Evolutionary conservation across 2,113 vertebrate species (phyloP), one percentile per base, ranked within the genome.

Genomic region (Melanotaenia duboulayi): DNA sequence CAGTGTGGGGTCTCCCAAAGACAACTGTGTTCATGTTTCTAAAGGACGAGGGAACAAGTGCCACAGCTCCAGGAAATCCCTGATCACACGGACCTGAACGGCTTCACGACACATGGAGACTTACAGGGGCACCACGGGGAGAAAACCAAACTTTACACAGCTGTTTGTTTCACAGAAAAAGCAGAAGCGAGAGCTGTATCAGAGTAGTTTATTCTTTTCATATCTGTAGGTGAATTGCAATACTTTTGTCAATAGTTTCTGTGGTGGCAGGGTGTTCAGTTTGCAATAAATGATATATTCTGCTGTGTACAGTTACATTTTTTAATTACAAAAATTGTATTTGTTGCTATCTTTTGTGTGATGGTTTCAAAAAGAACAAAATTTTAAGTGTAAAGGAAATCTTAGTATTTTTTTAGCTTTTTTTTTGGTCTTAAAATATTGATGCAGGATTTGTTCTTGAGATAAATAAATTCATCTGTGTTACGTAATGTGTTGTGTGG

Each of bases 271-370:
- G 91, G 84, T 92, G 84, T 91, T 90, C 75, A 61, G 87, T 93
- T 91, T 90, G 92, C 85, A 94, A 92, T 92, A 92, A 92, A 92
- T 81, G 81, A 71, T 93, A 81, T 92, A 90, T 93, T 92, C 91
- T 94, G 90, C 90, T 92, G 90, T 95, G 93, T 94, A 95, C 92
- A 95, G 94, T 94, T 94, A 90, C 89, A 86, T 82, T 90, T 91
- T 74, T 82, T 84, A 90, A 85, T 86, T 80, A 80, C 87, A 86
- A 78, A 91, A 92, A 92, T 86, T 88, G 65, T 91, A 86, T 59
- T 90, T 92, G 81, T 93, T 91, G 94, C 76, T 91, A 87, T 93
- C 89, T 91, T 92, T 92, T 93, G 84, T 92, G 88, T 92, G 91
- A 89, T 72, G 89, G 89, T 92, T 92, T 93, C 44, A 76, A 90